phyloP scores from a whole-genome alignment of 2,888 invertebrate species.

The Zhuqinia jingwanae region DNA sequence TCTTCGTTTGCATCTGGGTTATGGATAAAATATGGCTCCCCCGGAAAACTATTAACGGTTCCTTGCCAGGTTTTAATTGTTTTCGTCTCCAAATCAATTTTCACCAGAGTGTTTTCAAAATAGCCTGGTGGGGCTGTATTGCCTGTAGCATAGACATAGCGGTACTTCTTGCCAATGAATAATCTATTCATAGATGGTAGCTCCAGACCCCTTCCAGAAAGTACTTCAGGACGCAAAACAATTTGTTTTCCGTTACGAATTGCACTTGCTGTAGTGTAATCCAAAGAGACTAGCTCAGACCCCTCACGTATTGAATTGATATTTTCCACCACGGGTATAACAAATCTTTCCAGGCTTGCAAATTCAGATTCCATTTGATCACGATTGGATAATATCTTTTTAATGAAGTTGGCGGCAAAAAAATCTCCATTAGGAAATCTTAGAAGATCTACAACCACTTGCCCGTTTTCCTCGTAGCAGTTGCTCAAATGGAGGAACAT shows the following conservation, averaged over 20 bases:
- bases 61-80: slow-evolving; percentile 72
- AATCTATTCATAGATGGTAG: slow-evolving; percentile 82
- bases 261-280: slow-evolving; percentile 80
- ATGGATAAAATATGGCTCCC: slow-evolving; percentile 82
- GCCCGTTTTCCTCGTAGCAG: slow-evolving; percentile 82
- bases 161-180: slow-evolving; percentile 81
- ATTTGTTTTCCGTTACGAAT: slow-evolving; percentile 80
- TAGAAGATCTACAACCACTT: slow-evolving; percentile 72
- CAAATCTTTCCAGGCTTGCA: slow-evolving; percentile 80
- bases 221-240: slow-evolving; percentile 77
- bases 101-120: slow-evolving; percentile 80
- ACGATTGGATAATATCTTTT: slow-evolving; percentile 60
- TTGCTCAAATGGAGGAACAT: slow-evolving; percentile 83
- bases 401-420: slow-evolving; percentile 67
- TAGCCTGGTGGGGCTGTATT: slow-evolving; percentile 80
- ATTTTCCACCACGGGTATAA: slow-evolving; percentile 81
- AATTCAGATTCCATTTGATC: slow-evolving; percentile 67
- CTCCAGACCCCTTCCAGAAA: slow-evolving; percentile 80
- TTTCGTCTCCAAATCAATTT: slow-evolving; percentile 73
- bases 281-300: slow-evolving; percentile 80
- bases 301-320: slow-evolving; percentile 78
- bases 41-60: slow-evolving; percentile 79
- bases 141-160: slow-evolving; percentile 82
- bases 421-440: slow-evolving; percentile 73
- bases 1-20: slow-evolving; percentile 80